phyloP scores from a whole-genome alignment of 2,113 vertebrate species.

The Sardina pilchardus region DNA sequence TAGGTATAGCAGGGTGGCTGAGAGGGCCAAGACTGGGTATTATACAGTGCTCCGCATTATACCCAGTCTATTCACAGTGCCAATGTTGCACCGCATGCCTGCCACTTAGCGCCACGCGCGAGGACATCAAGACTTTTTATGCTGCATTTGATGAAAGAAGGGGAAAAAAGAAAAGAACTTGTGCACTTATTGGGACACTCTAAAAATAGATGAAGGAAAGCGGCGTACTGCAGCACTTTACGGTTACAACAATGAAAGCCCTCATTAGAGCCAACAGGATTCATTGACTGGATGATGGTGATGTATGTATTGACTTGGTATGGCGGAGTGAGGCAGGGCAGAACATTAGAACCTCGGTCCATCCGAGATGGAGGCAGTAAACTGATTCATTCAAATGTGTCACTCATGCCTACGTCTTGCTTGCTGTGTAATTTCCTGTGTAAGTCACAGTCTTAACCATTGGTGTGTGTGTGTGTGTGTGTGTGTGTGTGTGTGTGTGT shows the following conservation, averaged over 20 bases:
- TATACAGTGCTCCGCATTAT: no score
- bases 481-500: no score
- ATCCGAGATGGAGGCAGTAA: no score
- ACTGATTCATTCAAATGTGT: no score
- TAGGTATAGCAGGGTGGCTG: not conserved
- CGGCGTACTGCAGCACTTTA: not conserved
- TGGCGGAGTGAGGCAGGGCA: not conserved
- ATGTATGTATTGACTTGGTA: not conserved
- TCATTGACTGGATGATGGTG: not conserved
- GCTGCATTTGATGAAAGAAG: not conserved
- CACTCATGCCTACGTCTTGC: no score
- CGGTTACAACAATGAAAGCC: not conserved
- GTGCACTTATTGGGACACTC: not conserved
- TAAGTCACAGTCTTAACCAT: no score
- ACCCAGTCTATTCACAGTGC: no score
- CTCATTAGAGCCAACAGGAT: not conserved
- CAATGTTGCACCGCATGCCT: no score
- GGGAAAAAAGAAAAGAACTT: not conserved
- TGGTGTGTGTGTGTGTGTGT: no score
- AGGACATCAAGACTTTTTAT: not conserved
- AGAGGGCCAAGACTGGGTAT: no score
- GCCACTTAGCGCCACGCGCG: not conserved
- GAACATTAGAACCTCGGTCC: no score
- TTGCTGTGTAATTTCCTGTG: no score
- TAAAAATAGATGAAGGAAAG: not conserved